Percentiles rank a stretch among this genome's conserved stretches.
phyloP scores from a whole-genome alignment of 2,113 vertebrate species.

The Helogale parvula region DNA sequence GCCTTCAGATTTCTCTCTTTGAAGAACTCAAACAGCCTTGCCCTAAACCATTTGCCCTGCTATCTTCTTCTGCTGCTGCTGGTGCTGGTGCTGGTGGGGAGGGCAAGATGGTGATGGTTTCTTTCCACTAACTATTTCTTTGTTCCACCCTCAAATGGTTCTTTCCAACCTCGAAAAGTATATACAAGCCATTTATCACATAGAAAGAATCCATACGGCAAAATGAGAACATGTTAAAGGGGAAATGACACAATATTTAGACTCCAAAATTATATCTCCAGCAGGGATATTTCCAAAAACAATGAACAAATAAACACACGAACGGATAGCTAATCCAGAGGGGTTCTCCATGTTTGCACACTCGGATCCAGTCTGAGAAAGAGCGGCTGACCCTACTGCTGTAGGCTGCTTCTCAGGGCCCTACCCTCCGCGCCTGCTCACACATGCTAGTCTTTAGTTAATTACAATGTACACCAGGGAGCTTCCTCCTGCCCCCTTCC shows the following conservation, averaged over 20 bases:
- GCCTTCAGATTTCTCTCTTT: slow-evolving; percentile 34
- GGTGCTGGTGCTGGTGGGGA: background rate
- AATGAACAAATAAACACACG: slow-evolving; percentile 71
- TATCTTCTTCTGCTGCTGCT: slow-evolving; percentile 9
- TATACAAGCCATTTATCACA: slow-evolving; percentile 68
- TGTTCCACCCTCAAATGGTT: slow-evolving; percentile 58
- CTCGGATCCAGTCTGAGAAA: background rate
- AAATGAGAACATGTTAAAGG: slow-evolving; percentile 68
- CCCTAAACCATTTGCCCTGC: slow-evolving; percentile 4
- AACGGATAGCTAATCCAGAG: slow-evolving; percentile 57
- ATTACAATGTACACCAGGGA: slow-evolving; percentile 29
- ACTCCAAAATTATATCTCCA: slow-evolving; percentile 68
- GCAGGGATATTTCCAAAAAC: slow-evolving; percentile 64
- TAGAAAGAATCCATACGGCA: slow-evolving; percentile 73
- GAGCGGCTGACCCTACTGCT: background rate
- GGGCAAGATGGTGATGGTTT: background rate
- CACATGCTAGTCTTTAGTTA: slow-evolving; percentile 49
- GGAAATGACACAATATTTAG: slow-evolving; percentile 78
- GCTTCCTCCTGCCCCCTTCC: background rate
- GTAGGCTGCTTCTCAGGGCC: background rate
- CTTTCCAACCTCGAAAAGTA: slow-evolving; percentile 69
- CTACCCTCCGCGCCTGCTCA: slow-evolving; percentile 29
- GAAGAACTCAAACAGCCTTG: slow-evolving; percentile 6
- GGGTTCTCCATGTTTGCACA: slow-evolving; percentile 58
- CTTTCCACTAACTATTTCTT: slow-evolving; percentile 56